Percentiles rank a stretch among this genome's conserved stretches.
Evolutionary conservation across 2,113 vertebrate species (phyloP).

Genomic region (Urocynchramus pylzowi): DNA sequence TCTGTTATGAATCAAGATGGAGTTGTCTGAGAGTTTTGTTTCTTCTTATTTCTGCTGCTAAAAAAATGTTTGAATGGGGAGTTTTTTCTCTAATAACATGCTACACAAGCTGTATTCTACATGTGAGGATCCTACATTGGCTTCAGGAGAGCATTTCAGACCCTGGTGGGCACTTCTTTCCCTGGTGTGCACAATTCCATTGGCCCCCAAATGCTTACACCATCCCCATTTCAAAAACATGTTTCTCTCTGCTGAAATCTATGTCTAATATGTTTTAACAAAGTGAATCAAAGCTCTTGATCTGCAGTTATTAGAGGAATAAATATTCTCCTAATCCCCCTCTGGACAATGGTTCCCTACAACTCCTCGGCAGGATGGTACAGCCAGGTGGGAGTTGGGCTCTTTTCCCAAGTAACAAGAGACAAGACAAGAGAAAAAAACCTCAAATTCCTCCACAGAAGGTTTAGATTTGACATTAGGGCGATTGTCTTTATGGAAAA

Average conservation of each 20-base stretch:
- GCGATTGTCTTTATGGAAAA: not conserved
- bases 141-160: not conserved
- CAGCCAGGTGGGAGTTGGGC: fast-evolving
- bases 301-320: not conserved
- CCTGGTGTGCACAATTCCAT: not conserved
- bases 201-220: fast-evolving
- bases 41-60: not conserved
- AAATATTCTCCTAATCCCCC: fast-evolving
- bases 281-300: not conserved
- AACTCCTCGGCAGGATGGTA: fast-evolving
- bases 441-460: not conserved
- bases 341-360: not conserved
- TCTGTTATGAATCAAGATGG: not conserved
- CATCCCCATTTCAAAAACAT: not conserved
- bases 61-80: not conserved
- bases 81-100: not conserved
- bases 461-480: not conserved
- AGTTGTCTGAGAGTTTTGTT: not conserved
- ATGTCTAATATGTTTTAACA: fast-evolving
- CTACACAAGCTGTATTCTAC: not conserved
- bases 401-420: too few species aligned
- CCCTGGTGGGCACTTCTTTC: not conserved
- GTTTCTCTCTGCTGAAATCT: not conserved
- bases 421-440: not conserved
- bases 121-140: fast-evolving